Base-by-base conservation (phyloP, 2,113 vertebrate species). In the Macaca nemestrina region DNA sequence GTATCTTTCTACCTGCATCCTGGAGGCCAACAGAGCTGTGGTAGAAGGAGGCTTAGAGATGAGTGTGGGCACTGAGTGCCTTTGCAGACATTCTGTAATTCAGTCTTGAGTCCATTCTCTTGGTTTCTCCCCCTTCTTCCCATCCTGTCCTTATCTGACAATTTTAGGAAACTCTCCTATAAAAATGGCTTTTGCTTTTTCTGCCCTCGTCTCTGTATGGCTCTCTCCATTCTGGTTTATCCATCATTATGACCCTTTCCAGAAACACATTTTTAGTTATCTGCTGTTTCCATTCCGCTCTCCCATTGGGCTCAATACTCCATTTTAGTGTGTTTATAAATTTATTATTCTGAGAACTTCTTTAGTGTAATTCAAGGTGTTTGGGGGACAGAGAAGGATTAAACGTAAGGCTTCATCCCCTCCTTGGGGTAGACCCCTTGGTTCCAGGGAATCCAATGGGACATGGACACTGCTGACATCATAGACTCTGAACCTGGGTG, bases 11-110 rank as follows among this genome's bases (percentile, higher is more conserved):
- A 57, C 73, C 13, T 32, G 12, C 38, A 88, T 11, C 5, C 14
- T 80, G 18, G 43, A 95, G 5, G 38, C 13, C 57, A 64, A 18
- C 4, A 32, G 6, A 1, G 0, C 9, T 50, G 22, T 14, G 11
- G 2, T 0, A 16, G 82, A 55, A 88, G 45, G 40, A 90, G 57
- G 43, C 30, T 59, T 18, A 22, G 61, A 57, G 10, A 32, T 25
- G 48, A 59, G 6, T 40, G 11, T 38, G 22, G 32, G 52, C 32
- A 27, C 25, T 1, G 16, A 1, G 6, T 35, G 2, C 23, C 18
- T 8, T 32, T 1, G 2, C 3, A 11, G 20, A n/a, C 25, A 43
- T 20, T 35, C 45, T n/a, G 3, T 2, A 9, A 16, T 12, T 50
- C 70, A n/a, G 4, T 55, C 25, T 59, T n/a, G 6, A 17, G 50